A percentile compares a stretch with the other conserved stretches of the same genome.
Conservation (phyloP, 35 echinoderm and acorn worm species). For the Amphiura filiformis region DNA sequence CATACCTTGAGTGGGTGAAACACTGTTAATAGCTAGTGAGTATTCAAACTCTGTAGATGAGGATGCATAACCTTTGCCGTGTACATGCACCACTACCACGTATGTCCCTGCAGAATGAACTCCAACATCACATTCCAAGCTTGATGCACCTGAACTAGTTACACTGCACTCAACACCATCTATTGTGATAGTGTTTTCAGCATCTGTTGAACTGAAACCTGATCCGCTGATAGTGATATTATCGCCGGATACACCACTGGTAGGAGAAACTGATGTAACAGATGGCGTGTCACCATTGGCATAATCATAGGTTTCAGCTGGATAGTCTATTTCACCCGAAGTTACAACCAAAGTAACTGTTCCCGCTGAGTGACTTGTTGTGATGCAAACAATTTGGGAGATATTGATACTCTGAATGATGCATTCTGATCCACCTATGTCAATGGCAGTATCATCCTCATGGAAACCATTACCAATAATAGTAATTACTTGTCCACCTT, state of each 20-base stretch:
- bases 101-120: slow-evolving; percentile 70
- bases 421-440: slow-evolving; percentile 43
- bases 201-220: neutral
- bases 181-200: slow-evolving; percentile 44
- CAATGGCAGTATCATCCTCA: slow-evolving; percentile 26
- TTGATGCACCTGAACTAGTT: slow-evolving; percentile 13
- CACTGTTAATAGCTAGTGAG: slow-evolving; percentile 5
- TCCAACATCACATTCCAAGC: slow-evolving; percentile 53
- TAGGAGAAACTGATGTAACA: slow-evolving; percentile 55
- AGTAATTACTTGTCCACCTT: slow-evolving; percentile 73
- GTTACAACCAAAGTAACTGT: slow-evolving; percentile 27
- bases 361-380: slow-evolving; percentile 12
- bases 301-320: slow-evolving; percentile 19
- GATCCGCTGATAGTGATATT: slow-evolving; percentile 69
- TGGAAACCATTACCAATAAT: slow-evolving; percentile 82
- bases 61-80: slow-evolving; percentile 34
- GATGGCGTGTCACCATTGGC: slow-evolving; percentile 32
- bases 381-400: slow-evolving; percentile 66
- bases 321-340: neutral
- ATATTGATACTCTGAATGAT: slow-evolving; percentile 55
- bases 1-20: slow-evolving; percentile 64
- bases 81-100: slow-evolving; percentile 7
- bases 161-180: slow-evolving; percentile 57
- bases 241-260: slow-evolving; percentile 33
- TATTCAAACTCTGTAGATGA: slow-evolving; percentile 56